Base-by-base conservation (phyloP, 2,797 vertebrate genomes). In the Paedocypris micromegethes region DNA sequence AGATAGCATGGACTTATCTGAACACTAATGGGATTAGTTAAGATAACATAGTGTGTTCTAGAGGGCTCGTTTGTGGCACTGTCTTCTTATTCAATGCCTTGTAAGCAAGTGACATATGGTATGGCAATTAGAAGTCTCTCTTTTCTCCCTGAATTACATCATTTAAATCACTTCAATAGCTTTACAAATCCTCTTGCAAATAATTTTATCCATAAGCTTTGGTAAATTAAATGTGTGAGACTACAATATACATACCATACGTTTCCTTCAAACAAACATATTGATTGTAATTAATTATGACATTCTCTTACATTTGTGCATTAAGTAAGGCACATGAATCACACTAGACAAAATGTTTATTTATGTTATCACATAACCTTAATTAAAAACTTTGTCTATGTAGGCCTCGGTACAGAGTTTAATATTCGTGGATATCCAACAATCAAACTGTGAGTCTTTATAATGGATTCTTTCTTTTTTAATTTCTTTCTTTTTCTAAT, bases 391-490 rank as follows among this genome's bases (percentile, higher is more conserved):
- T 43, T 9, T 63, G 68, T 76, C 81, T 64, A 78, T 88, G 60
- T 81, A 98, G 96, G 87, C 84, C 81, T 94, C 82, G 90, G 92
- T 66, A 92, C 91, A 79, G 93, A 97, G 81, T 97, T 94, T 85
- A 86, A 79, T 72, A 91, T 98, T 79, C 86, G 85, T 83, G 90
- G 87, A 75, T 96, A 96, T 85, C 96, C 95, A 72, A 89, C 94
- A 65, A 94, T 98, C 81, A 86, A 94, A 66, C 86, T 98, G 96
- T 98, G 87, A 94, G 94, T 94, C 23, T 23, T 23, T 23, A 23
- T 23, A 23, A 23, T 23, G 23, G 23, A 23, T 23, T 23, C 23
- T 23, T 23, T 23, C 23, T 23, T 23, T 23, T 23, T 23, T 23
- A 1, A 23, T 23, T 23, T 23, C 23, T 23, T 23, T 23, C 23